These are phyloP conservation scores for Poecile atricapillus DNA, from an alignment of 2,113 vertebrate species.

Conservation along the genomic window DNA sequence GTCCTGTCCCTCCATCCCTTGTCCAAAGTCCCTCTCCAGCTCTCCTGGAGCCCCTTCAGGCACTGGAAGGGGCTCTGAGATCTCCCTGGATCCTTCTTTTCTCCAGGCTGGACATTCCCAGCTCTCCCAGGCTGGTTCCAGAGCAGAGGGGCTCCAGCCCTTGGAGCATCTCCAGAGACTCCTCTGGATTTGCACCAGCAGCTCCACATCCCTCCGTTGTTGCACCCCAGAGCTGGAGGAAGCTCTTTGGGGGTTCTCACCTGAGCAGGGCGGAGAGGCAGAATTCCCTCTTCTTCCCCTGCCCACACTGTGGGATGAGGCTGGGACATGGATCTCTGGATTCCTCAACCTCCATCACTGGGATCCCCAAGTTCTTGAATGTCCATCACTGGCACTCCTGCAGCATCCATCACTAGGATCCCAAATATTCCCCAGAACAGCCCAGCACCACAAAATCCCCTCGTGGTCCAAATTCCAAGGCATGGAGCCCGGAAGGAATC, in stretches of 20 bases:
- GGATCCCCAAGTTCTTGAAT: background rate
- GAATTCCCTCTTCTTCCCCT: background rate
- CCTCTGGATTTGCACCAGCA: accelerated
- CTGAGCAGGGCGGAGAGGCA: background rate
- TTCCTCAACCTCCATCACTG: background rate
- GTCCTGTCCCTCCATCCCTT: accelerated
- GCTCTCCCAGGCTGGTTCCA: background rate
- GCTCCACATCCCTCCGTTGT: accelerated
- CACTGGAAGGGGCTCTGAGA: background rate
- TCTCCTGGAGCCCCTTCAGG: background rate
- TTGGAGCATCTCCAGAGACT: accelerated
- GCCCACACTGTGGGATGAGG: background rate
- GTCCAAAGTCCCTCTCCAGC: background rate
- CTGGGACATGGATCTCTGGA: background rate
- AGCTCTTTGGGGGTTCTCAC: background rate
- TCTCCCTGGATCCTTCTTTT: accelerated
- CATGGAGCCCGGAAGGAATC: accelerated
- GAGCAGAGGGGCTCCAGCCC: background rate
- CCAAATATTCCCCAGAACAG: background rate
- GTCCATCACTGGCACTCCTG: background rate
- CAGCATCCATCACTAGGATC: background rate
- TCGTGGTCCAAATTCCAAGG: background rate
- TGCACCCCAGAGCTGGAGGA: background rate
- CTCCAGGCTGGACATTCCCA: background rate
- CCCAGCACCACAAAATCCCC: background rate